Base-by-base conservation (phyloP, 1,140 invertebrate species). In the Aphidius ervi region DNA sequence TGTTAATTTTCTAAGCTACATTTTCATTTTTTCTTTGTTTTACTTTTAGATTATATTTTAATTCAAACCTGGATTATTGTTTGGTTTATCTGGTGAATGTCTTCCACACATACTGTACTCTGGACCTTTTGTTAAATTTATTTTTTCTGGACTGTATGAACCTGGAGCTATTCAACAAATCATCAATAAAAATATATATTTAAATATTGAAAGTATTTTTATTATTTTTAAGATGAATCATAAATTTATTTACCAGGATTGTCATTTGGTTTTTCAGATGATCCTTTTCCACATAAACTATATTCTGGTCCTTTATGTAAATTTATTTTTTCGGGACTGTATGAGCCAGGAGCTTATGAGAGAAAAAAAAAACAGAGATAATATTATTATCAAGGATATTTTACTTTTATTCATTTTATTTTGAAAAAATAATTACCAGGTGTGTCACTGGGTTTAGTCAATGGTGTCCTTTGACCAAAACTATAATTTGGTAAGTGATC, bases 401-500 rank as follows among this genome's bases (percentile, higher is more conserved):
- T 31, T 31, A 31, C 23, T 31, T 31, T 31, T 31, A 31, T 31
- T 31, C 1, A 4, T 31, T 3, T 31, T 31, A 31, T 31, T 31
- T 31, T 2, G 2, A 31, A 31, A 23, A 31, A 31, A 31, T 31
- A 31, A 31, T 31, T 31, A 31, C 23, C 23, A 31, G 23, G 82
- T 69, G 77, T 79, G 49, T 82, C 74, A 60, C 80, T 81, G 9
- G 70, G 71, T 59, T 76, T 79, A 39, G 67, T 61, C 7, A 63
- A 6, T 6, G 10, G 40, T 39, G 48, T 64, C 49, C 62, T 65
- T 3, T 40, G 52, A 37, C 63, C 61, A 47, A 72, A 69, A 46
- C 47, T 67, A 48, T 55, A 68, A 55, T 65, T 31, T 5, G 65
- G 64, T 20, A 47, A 46, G 5, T 46, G 5, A 54, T 59, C 10